Conservation (phyloP, 92 coral and sea anemone species). For the Phenganax subtilis region DNA sequence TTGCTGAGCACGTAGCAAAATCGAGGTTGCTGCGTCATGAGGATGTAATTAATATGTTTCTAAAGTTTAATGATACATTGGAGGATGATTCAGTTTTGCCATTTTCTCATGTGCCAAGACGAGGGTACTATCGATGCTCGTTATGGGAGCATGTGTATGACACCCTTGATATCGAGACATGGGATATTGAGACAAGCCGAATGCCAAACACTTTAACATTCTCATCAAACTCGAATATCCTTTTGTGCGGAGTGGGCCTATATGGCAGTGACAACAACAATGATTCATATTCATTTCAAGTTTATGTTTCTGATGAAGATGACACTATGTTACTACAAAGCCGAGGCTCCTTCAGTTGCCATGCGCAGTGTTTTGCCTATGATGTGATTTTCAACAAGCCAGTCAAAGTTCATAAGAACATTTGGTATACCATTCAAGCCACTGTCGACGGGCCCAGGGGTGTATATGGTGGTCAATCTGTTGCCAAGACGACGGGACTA, state of each 20-base stretch:
- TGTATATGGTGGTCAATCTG: conserved; percentile 26
- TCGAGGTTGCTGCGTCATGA: conserved; percentile 45
- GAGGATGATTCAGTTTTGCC: conserved; percentile 34
- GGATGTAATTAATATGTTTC: conserved; percentile 50
- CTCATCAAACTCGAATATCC: conserved; percentile 36
- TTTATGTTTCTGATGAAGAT: conserved; percentile 30
- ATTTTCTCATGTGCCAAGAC: conserved; percentile 48
- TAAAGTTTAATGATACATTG: conserved; percentile 42
- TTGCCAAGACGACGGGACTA: conserved; percentile 23
- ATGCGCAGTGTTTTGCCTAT: conserved; percentile 30
- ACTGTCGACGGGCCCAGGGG: conserved; percentile 35
- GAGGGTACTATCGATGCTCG: conserved; percentile 46
- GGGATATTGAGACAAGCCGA: conserved; percentile 39
- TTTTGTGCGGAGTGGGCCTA: conserved; percentile 51
- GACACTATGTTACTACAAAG: conserved; percentile 17
- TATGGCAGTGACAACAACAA: conserved; percentile 45
- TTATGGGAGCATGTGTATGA: conserved; percentile 27
- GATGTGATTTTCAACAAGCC: conserved; percentile 39
- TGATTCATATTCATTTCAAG: conserved; percentile 33
- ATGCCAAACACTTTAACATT: conserved; percentile 38
- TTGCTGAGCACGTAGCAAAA: conserved; percentile 49
- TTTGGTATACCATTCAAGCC: conserved; percentile 31
- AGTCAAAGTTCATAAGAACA: conserved; percentile 32
- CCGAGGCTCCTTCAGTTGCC: conserved; percentile 27
- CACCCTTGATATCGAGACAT: conserved; percentile 18